Percentiles rank a stretch among this genome's conserved stretches.
Evolutionary conservation across 2,888 invertebrate genomes (phyloP).

Genomic region (Acanthosepion pharaonis): DNA sequence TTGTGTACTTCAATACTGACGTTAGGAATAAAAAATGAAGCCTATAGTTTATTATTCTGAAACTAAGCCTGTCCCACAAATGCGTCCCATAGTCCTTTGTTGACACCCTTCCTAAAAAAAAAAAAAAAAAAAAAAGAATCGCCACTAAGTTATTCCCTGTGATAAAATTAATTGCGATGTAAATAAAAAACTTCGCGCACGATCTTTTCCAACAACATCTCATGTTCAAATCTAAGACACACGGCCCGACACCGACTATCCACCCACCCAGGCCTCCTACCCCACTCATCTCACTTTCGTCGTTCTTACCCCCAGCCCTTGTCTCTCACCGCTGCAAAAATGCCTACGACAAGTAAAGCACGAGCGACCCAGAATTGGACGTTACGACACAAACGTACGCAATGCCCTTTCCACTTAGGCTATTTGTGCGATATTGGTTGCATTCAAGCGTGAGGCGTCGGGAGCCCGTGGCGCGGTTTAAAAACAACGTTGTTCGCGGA

Average conservation of each 20-base stretch:
- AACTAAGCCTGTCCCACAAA: not conserved
- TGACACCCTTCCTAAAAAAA: not conserved
- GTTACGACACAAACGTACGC: conserved; percentile 1
- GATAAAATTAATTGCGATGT: not conserved
- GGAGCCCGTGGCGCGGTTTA: not conserved
- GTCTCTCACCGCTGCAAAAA: not conserved
- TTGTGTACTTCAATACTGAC: not conserved
- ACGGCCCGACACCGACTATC: not conserved
- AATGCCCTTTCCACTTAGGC: not conserved
- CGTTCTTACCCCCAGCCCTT: not conserved
- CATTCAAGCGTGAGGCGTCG: not conserved
- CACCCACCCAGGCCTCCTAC: not conserved
- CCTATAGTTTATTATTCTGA: not conserved
- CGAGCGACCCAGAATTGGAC: not conserved
- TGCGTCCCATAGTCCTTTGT: not conserved
- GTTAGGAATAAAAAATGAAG: not conserved
- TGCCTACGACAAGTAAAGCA: not conserved
- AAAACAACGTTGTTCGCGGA: not conserved
- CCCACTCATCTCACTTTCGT: not conserved
- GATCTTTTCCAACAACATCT: not conserved
- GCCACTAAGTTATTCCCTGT: not conserved
- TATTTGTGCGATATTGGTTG: not conserved
- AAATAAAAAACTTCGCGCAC: not conserved
- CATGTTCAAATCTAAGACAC: not conserved
- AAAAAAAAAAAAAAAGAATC: not conserved